phyloP scores from a whole-genome alignment of 2,888 invertebrate species.

The Bembecia ichneumoniformis region DNA sequence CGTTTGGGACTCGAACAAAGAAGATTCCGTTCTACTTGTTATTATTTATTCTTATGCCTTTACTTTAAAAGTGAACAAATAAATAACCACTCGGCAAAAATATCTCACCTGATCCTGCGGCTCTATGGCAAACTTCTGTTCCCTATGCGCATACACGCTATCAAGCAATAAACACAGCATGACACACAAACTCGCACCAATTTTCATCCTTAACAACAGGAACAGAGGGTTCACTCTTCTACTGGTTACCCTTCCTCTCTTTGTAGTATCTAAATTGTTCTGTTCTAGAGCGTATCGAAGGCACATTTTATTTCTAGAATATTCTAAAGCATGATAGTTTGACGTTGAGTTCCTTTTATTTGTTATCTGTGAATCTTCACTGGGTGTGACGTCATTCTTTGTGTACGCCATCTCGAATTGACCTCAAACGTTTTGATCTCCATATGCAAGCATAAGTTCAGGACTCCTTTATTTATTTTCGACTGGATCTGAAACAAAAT shows the following conservation, averaged over 20 bases:
- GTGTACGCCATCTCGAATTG: too few species aligned
- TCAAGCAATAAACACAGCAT: conserved; percentile 28
- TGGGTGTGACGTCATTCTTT: too few species aligned
- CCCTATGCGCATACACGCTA: conserved; percentile 38
- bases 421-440: neutral
- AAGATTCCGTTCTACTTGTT: too few species aligned
- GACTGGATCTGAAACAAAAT: too few species aligned
- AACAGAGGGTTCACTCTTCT: conserved; percentile 53
- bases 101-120: conserved; percentile 60
- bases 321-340: neutral
- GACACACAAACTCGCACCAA: conserved; percentile 5
- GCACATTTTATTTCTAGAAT: neutral
- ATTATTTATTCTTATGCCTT: too few species aligned
- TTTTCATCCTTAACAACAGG: conserved; percentile 49
- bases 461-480: too few species aligned
- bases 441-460: too few species aligned
- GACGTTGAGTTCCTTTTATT: conserved; percentile 1
- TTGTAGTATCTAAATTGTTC: conserved; percentile 7
- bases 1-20: too few species aligned
- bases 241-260: conserved; percentile 33
- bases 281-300: neutral
- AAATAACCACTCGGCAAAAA: too few species aligned
- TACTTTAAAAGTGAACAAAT: too few species aligned
- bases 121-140: conserved; percentile 61
- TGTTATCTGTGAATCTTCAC: conserved; percentile 5